Conservation (phyloP, 2,888 invertebrate species). For the Scotopteryx bipunctaria region DNA sequence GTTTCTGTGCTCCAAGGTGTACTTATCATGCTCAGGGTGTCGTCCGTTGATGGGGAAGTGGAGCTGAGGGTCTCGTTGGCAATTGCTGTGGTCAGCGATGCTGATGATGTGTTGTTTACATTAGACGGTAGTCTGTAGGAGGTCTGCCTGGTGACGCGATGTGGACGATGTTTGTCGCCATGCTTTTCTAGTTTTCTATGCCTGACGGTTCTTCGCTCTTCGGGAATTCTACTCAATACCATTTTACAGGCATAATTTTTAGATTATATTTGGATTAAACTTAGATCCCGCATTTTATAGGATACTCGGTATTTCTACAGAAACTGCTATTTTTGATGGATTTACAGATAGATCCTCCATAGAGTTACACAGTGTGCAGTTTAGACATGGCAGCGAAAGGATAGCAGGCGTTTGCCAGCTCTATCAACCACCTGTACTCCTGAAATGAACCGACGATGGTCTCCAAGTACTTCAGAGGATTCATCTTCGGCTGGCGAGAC, state of each 20-base stretch:
- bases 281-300: too few species aligned
- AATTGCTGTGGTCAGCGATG: slow-evolving; percentile 12
- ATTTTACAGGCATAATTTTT: slow-evolving; percentile 7
- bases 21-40: slow-evolving; percentile 58
- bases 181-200: background rate
- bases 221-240: slow-evolving; percentile 8
- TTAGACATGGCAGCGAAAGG: slow-evolving; percentile 65
- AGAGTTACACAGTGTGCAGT: slow-evolving; percentile 55
- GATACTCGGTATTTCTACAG: too few species aligned
- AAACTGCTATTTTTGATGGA: too few species aligned
- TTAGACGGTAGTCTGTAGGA: background rate
- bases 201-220: slow-evolving; percentile 9
- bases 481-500: slow-evolving; percentile 49
- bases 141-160: background rate
- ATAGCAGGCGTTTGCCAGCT: slow-evolving; percentile 64
- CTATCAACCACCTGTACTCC: slow-evolving; percentile 68
- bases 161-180: background rate
- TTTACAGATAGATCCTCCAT: too few species aligned
- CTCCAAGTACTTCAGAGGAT: slow-evolving; percentile 57
- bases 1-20: slow-evolving; percentile 60
- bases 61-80: slow-evolving; percentile 10
- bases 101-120: slow-evolving; percentile 2
- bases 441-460: slow-evolving; percentile 57
- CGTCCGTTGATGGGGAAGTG: slow-evolving; percentile 25
- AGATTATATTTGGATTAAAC: too few species aligned